Base-by-base conservation (phyloP, 1,140 invertebrate genomes). In the Pachypeltis micranthus region DNA sequence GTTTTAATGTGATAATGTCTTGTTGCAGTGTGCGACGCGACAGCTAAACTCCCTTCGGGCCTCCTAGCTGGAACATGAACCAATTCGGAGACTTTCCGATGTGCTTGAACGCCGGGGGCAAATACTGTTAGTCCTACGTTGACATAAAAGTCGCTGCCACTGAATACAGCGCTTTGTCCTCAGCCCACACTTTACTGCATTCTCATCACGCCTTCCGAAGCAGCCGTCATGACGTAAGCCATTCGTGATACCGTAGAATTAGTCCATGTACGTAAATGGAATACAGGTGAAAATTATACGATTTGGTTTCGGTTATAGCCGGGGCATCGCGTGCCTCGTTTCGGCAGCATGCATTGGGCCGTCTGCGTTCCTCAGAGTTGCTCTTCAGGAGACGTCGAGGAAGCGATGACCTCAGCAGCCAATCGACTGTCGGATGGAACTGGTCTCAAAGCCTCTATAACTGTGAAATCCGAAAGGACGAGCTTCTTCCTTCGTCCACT, bases 11-110 rank as follows among this genome's bases (percentile, higher is more conserved):
- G n/a, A n/a, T n/a, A n/a, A 14, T 51, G 4, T 51, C 16, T 72
- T 72, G 65, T 80, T 79, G 56, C 73, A 82, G 82, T 83, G 81
- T 79, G 80, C 70, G 82, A 84, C 68, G 75, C 82, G 2, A 79
- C 79, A 4, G 81, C 80, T 1, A 83, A 83, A 70, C 69, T 80
- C 1, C 80, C 81, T 34, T 82, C 82, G 3, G 82, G 82, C 44
- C 72, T 84, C 21, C 65, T 84, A 83, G 76, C 70, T 82, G 82
- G 34, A 84, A 84, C 68, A 75, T 83, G 7, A 83, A 83, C 74
- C 81, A 83, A 59, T 74, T 79, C 3, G 82, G 82, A 10, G 82
- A 84, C 67, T 83, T 80, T 63, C 81, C 83, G 68, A 79, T 83
- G 65, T 84, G 82, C 67, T 44, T 83, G 51, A 73, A 71, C 19